phyloP scores from a whole-genome alignment of 1,140 invertebrate genomes.

The Caenorhabditis briggsae region DNA sequence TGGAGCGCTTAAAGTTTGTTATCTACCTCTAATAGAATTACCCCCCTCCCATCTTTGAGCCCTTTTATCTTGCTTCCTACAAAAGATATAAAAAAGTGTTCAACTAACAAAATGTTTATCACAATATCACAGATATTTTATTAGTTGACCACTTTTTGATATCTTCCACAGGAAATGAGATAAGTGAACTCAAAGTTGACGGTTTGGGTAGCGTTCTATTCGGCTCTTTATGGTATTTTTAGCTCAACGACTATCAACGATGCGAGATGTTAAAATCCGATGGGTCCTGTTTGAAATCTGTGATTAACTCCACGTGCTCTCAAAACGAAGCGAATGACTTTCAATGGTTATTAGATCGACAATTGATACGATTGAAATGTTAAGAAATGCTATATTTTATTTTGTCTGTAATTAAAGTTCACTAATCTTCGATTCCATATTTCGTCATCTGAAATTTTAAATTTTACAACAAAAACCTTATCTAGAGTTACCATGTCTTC shows the following conservation, averaged over 20 bases:
- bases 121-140: too few species aligned
- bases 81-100: too few species aligned
- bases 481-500: too few species aligned
- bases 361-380: constrained; percentile 49
- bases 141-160: too few species aligned
- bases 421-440: not conserved
- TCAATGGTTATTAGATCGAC: not conserved
- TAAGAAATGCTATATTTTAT: not conserved
- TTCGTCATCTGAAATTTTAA: not conserved
- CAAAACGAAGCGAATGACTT: not conserved
- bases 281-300: constrained; percentile 1
- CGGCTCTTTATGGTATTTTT: not conserved
- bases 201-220: too few species aligned
- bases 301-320: constrained; percentile 16
- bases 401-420: too few species aligned
- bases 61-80: too few species aligned
- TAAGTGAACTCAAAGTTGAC: too few species aligned
- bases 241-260: not conserved
- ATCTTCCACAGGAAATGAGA: too few species aligned
- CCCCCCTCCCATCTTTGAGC: not conserved
- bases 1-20: too few species aligned
- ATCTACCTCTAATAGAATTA: not conserved
- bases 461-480: too few species aligned
- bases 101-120: too few species aligned
- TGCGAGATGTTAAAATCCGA: constrained; percentile 11